Conservation (phyloP, 2,113 vertebrate species). For the Chinchilla lanigera region DNA sequence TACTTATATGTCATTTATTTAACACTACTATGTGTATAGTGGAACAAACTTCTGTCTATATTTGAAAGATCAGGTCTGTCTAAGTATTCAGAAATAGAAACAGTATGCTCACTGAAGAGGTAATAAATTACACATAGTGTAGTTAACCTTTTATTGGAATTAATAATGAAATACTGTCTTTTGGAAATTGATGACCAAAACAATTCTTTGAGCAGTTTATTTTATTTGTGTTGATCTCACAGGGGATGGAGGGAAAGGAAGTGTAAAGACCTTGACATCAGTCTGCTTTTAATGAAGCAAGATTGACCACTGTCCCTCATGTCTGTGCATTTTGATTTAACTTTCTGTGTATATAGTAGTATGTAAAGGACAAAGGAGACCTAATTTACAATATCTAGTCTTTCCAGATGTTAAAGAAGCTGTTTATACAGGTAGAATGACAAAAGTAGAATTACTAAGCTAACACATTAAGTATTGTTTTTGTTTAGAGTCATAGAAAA, state of each 20-base stretch:
- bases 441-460: neutral
- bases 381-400: neutral
- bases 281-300: neutral
- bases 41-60: neutral
- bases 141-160: neutral
- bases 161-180: neutral
- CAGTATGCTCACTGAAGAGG: neutral
- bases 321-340: neutral
- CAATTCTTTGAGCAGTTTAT: neutral
- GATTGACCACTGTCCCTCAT: neutral
- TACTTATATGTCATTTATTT: neutral
- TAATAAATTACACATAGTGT: neutral
- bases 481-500: neutral
- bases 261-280: neutral
- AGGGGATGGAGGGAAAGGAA: neutral
- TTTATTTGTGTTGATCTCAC: neutral
- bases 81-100: neutral
- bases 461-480: neutral
- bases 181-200: neutral
- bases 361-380: neutral
- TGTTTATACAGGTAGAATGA: neutral
- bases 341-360: neutral
- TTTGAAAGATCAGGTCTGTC: neutral
- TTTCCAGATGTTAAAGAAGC: neutral
- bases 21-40: neutral